Conservation (phyloP, 2,113 vertebrate species). For the Crotalus tigris region DNA sequence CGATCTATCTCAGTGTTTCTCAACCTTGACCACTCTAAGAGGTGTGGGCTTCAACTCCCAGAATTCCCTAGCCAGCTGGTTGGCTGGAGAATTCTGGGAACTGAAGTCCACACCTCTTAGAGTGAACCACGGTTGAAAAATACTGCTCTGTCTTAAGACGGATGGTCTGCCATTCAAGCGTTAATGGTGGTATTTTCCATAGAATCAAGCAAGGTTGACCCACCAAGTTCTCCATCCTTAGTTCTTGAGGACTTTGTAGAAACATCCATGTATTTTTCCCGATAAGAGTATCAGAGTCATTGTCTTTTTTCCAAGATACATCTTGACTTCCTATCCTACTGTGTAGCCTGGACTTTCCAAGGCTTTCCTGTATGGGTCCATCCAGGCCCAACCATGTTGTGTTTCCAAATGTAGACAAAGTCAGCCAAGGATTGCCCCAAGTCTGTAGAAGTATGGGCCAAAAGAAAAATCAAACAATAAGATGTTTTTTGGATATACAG, state of each 20-base stretch:
- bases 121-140: not conserved
- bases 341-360: not conserved
- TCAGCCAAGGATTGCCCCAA: no score
- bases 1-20: not conserved
- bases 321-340: not conserved
- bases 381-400: not conserved
- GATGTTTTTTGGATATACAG: not conserved
- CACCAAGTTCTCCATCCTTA: not conserved
- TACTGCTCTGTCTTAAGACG: not conserved
- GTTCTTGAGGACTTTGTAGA: not conserved
- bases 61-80: not conserved
- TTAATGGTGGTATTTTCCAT: not conserved
- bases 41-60: not conserved
- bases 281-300: not conserved
- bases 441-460: not conserved
- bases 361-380: not conserved
- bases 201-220: not conserved
- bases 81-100: not conserved
- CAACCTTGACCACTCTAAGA: not conserved
- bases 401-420: not conserved
- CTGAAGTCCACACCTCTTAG: not conserved
- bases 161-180: not conserved
- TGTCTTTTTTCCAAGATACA: not conserved
- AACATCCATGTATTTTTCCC: not conserved
- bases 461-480: not conserved